These are phyloP conservation scores for Tenthredo notha DNA, from an alignment of 2,888 invertebrate species.

Conservation along the genomic window DNA sequence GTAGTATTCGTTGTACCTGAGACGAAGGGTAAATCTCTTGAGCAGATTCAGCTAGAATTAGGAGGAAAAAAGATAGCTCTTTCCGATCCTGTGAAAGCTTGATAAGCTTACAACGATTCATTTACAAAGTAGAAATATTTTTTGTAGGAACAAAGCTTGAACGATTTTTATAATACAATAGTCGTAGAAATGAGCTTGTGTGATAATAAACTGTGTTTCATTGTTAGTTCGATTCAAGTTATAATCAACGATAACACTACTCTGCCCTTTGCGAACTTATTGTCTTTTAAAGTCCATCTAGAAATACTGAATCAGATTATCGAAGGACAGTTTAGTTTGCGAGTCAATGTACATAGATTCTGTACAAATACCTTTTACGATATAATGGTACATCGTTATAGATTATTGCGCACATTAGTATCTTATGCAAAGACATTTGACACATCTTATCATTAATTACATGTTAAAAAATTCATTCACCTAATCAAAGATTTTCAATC, in stretches of 20 bases:
- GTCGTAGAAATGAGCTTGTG: neutral
- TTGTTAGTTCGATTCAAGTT: neutral
- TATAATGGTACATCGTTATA: neutral
- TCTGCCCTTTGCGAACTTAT: neutral
- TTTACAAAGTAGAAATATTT: neutral
- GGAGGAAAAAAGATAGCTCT: constrained; percentile 57
- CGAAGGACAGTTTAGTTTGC: neutral
- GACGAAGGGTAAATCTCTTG: constrained; percentile 79
- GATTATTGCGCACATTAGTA: neutral
- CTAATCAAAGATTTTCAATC: neutral
- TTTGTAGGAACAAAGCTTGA: neutral
- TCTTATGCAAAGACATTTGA: neutral
- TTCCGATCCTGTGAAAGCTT: neutral
- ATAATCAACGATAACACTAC: neutral
- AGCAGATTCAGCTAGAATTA: constrained; percentile 78
- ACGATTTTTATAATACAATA: neutral
- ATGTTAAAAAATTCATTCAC: neutral
- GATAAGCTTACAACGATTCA: neutral
- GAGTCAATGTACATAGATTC: neutral
- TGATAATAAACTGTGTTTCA: neutral
- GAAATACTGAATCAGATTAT: neutral
- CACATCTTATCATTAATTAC: neutral
- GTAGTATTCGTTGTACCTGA: constrained; percentile 84
- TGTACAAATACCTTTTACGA: neutral
- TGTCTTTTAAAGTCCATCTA: neutral